Conservation (phyloP, 2,797 vertebrate species). For the Cryptoblepharus egeriae region DNA sequence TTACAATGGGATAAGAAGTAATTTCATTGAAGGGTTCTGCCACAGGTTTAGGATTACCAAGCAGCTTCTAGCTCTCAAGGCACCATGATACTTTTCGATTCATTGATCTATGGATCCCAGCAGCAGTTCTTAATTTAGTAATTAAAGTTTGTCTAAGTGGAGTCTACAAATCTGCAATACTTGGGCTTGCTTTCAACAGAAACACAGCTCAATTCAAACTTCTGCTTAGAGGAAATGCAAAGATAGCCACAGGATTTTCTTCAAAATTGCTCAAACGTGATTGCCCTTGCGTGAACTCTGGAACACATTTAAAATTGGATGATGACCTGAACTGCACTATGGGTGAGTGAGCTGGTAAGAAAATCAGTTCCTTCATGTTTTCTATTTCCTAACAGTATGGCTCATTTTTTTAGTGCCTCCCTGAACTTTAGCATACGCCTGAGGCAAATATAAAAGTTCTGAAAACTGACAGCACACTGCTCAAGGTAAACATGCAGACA, state of each 20-base stretch:
- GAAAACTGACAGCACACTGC: neutral
- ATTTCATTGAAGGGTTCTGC: neutral
- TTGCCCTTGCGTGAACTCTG: neutral
- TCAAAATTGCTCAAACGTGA: neutral
- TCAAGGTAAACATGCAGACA: conserved; percentile 13
- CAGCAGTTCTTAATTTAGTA: neutral
- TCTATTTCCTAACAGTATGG: neutral
- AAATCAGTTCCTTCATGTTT: conserved; percentile 21
- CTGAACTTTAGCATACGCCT: conserved; percentile 1
- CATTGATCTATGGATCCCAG: neutral
- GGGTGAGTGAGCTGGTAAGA: neutral
- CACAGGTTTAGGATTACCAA: too few species aligned
- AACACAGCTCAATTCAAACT: neutral
- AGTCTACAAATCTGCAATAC: neutral
- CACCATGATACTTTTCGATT: too few species aligned
- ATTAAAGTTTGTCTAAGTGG: neutral
- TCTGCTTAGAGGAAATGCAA: neutral
- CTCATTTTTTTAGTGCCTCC: neutral
- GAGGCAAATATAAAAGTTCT: neutral
- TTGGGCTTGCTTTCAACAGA: neutral
- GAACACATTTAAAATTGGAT: neutral
- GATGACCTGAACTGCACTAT: conserved; percentile 1
- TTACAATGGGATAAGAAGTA: neutral
- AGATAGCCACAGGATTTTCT: neutral
- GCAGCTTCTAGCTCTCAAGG: neutral